Conservation (phyloP, 2,888 invertebrate genomes). For the Candidula unifasciata region DNA sequence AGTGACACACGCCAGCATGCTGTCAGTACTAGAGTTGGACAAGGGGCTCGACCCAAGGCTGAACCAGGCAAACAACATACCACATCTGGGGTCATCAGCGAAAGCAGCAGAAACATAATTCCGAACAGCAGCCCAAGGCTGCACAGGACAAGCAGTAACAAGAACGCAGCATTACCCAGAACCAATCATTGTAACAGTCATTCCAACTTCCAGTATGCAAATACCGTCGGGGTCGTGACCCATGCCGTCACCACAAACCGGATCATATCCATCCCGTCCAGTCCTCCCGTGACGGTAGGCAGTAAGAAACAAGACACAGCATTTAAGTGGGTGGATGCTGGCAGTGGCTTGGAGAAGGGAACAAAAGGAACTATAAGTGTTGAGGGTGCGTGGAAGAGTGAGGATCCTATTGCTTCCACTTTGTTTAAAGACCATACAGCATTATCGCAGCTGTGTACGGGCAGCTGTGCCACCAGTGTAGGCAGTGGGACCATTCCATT, state of each 20-base stretch:
- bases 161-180: constrained; percentile 39
- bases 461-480: constrained; percentile 35
- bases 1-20: constrained; percentile 13
- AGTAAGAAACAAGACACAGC: constrained; percentile 22
- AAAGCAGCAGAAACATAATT: constrained; percentile 34
- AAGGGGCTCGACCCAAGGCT: constrained; percentile 57
- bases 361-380: neutral
- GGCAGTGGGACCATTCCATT: constrained; percentile 16
- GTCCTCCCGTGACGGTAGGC: neutral
- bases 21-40: constrained; percentile 35
- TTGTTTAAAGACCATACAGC: constrained; percentile 33
- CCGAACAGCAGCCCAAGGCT: constrained; percentile 23
- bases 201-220: constrained; percentile 41
- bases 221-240: constrained; percentile 37
- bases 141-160: neutral
- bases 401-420: neutral
- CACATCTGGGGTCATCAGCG: constrained; percentile 17
- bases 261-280: neutral
- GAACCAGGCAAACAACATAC: constrained; percentile 10
- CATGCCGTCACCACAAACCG: constrained; percentile 27
- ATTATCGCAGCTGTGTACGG: constrained; percentile 44
- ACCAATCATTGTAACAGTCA: neutral
- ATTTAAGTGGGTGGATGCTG: constrained; percentile 16
- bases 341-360: neutral
- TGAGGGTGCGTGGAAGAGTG: neutral